Evolutionary conservation across 37 sponge, comb jelly and placozoan species (phyloP), one percentile per base, ranked within the genome.

Genomic region (Aphrocallistes beatrix): DNA sequence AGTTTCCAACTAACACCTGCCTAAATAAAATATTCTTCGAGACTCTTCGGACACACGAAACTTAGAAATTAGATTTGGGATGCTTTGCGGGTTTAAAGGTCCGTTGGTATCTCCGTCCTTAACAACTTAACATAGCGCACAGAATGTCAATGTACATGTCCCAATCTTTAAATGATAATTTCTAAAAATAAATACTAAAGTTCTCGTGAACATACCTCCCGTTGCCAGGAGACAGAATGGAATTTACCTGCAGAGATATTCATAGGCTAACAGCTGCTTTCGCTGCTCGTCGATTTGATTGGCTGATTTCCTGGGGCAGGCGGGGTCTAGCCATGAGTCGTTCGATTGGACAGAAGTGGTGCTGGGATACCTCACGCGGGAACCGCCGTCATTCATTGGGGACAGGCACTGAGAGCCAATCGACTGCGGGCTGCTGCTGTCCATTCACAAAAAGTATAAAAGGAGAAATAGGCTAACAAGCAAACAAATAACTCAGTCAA

Each of bases 321-420:
- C 75, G 75, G 75, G 75, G 34, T 60, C 75, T 28, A 60, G 75
- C 75, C 75, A 60, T 3, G 75, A 60, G 34, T 60, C 75, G 3
- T 3, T 60, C 3, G 75, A 60, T 13, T 60, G 75, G 17, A 60
- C 75, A 13, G 75, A 60, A 13, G 75, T 13, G 34, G 75, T 25
- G 34, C 75, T 60, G 34, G 75, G 75, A 13, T 60, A 19, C 75
- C 75, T 3, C 75, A 25, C 75, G 3, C 75, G 75, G 75, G 25
- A 6, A 42, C 45, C 6, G 45, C 45, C 13, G 45, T 13, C 45
- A 13, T 42, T 42, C 45, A 42, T 6, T 60, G 32, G 75, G 75
- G 75, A 30, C n/a, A n/a, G n/a, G 34, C 75, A 25, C 17, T 3
- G 75, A 30, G 75, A 13, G 21, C 75, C 17, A 28, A 60, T 60